Base-by-base conservation (phyloP, 2,797 vertebrate genomes). In the Euphonia xanthogaster region DNA sequence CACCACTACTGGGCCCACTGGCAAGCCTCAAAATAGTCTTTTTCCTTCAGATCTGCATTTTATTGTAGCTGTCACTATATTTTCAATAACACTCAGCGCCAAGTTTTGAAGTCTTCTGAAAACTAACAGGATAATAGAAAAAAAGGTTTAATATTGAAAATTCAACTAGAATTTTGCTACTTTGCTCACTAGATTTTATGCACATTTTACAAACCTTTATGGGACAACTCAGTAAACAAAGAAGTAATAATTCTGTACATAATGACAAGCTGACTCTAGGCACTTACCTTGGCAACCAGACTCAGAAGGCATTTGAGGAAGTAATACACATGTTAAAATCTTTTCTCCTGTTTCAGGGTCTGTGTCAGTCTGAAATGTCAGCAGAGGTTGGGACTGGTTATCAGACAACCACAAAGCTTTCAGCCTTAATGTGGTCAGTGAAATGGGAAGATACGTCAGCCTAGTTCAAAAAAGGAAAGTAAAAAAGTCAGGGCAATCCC, bases 361-460 rank as follows among this genome's bases (percentile, higher is more conserved):
- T 83, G 98, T 97, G 44, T 99, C 99, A 1, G 99, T 99, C 98
- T 99, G 99, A 97, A 99, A 99, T 5, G 99, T 99, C 96, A 99
- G 99, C 89, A 99, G 98, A 31, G 99, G 99, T 96, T 99, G 99
- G 17, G 99, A 99, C 98, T 99, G 99, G 98, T 99, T 99, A 97
- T 99, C 99, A 12, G 99, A 99, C 96, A 99, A 96, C 99, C 99
- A 99, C 73, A 99, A 97, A 74, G 99, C 99, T 97, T 99, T 99
- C 88, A 99, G 97, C 50, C 98, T 99, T 90, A 99, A 98, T 4
- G 98, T 96, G 30, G 98, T 99, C 96, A 99, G 97, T 3, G 99
- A 99, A 77, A 99, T 85, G 4, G 99, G 99, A 93, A 99, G 98
- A 98, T 99, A 97, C 30, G 45, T 74, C 95, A 99, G 97, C 97